Evolutionary conservation across 2,888 invertebrate species (phyloP), one percentile per base, ranked within the genome.

Genomic region (Heliconius charithonia): DNA sequence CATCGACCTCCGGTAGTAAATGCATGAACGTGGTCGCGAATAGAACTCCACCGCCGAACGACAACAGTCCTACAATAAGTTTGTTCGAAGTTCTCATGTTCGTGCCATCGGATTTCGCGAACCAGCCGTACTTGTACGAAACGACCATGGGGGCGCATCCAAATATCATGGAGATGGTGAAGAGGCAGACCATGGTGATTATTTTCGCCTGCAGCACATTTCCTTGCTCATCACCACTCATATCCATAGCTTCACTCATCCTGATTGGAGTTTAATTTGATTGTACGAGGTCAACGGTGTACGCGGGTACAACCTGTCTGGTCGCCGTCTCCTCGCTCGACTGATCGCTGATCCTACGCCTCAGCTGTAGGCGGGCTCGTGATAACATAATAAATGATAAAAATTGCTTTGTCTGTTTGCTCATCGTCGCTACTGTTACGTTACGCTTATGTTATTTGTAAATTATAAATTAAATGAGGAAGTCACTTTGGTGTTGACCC

Each of bases 21-120:
- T 98, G 98, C 86, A 97, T 94, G 86, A 98, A 97, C 2, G 97
- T 97, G 7, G 98, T 98, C 82, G 97, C 96, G 75, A 98, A 95
- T 12, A 98, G 92, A 0, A 98, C 97, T 10, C 98, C 98, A 13
- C 98, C 98, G 16, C 98, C 98, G 83, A 98, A 97, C 74, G 97
- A 96, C 70, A 98, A 90, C 13, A 97, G 88, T n/a, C 97, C 94
- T 83, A 96, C 93, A 67, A 97, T 96, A 32, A 96, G 85, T 83
- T 86, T 87, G 84, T 95, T 95, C 9, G 96, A 96, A 51, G 93
- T 89, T 70, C 92, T 88, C 86, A 96, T 91, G 81, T 95, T 90
- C 16, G 93, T 87, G 72, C 91, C 91, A 56, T 90, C 87, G 1
- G 90, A 85, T 79, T 92, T 92, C 27, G 90, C 88, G 81, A 96